Conservation (phyloP, 1,140 invertebrate genomes). For the Stenopsyche tienmushanensis region DNA sequence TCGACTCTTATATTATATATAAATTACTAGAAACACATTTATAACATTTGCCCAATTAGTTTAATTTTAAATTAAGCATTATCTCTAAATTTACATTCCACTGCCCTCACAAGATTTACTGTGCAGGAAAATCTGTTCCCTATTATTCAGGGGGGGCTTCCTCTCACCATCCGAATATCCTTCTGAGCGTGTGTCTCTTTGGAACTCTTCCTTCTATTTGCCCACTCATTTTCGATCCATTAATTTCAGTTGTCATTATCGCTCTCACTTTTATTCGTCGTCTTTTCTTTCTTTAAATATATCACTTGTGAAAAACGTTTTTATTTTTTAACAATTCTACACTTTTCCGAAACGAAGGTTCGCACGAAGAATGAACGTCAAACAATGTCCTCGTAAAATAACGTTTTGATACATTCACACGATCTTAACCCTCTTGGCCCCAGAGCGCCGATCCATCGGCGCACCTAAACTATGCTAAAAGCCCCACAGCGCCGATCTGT, state of each 20-base stretch:
- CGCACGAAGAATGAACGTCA: too few relatives aligned
- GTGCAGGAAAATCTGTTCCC: constrained; percentile 2
- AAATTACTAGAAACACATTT: background rate
- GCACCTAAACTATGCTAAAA: too few relatives aligned
- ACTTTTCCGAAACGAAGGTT: too few relatives aligned
- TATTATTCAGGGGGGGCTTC: background rate
- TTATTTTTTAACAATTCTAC: background rate
- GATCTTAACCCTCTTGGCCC: too few relatives aligned
- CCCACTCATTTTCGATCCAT: constrained; percentile 26
- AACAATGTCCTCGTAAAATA: too few relatives aligned
- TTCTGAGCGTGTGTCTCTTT: background rate
- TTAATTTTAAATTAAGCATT: constrained; percentile 1
- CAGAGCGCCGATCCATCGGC: too few relatives aligned
- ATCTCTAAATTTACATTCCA: constrained; percentile 23
- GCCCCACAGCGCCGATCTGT: too few relatives aligned
- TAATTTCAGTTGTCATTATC: constrained; percentile 28
- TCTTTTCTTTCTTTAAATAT: constrained; percentile 1
- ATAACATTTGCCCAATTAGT: constrained; percentile 9
- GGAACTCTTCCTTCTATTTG: background rate
- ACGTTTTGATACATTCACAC: too few relatives aligned
- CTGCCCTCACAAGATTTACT: constrained; percentile 10
- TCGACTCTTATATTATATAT: background rate
- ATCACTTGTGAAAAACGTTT: background rate
- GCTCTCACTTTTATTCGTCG: constrained; percentile 22
- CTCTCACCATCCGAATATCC: background rate